phyloP scores from a whole-genome alignment of 2,888 invertebrate genomes.

The Coenonympha arcania region DNA sequence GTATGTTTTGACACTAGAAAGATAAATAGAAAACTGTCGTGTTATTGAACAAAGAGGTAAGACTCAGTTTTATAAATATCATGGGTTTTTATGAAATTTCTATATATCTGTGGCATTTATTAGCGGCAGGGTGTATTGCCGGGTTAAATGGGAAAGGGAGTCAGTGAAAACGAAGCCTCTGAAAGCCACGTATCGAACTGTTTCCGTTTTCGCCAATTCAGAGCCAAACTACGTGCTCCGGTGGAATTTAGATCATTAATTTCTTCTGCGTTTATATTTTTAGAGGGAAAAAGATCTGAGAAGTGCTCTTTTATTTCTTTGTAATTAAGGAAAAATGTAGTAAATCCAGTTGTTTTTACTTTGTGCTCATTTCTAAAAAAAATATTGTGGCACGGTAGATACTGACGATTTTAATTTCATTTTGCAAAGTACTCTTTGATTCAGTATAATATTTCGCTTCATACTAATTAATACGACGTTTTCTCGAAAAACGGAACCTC shows the following conservation, averaged over 20 bases:
- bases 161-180: constrained; percentile 9
- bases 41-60: too few relatives aligned
- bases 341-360: not conserved
- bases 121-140: too few relatives aligned
- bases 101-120: too few relatives aligned
- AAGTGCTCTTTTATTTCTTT: not conserved
- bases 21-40: too few relatives aligned
- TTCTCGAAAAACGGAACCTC: too few relatives aligned
- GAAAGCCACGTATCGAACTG: constrained; percentile 11
- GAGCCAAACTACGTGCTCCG: constrained; percentile 10
- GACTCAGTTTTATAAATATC: too few relatives aligned
- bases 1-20: too few relatives aligned
- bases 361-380: not conserved
- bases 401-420: not conserved
- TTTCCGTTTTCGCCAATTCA: constrained; percentile 13
- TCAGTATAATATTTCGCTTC: too few relatives aligned
- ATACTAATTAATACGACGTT: too few relatives aligned
- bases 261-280: constrained; percentile 9
- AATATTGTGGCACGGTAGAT: too few relatives aligned
- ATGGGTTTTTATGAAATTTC: too few relatives aligned
- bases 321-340: constrained; percentile 7
- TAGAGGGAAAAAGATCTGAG: not conserved
- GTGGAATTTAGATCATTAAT: constrained; percentile 3
- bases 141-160: constrained; percentile 5
- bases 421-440: too few relatives aligned